Conservation (phyloP, 2,797 vertebrate genomes). For the Platyrinchus mystaceus region DNA sequence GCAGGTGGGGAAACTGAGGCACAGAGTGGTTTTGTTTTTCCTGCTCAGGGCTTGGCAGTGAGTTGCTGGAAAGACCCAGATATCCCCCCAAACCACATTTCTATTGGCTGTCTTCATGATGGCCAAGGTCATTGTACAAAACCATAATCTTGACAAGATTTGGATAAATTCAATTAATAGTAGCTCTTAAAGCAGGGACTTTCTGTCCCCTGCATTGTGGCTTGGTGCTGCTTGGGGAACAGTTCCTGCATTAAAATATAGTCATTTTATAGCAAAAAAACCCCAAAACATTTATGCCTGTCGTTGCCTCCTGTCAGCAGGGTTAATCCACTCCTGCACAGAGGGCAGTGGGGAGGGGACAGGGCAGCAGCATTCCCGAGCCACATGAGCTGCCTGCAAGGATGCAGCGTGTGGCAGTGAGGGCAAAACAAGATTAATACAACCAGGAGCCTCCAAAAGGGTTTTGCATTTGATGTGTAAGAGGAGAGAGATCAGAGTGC, state of each 20-base stretch:
- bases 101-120: not conserved
- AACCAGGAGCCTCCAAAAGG: not conserved
- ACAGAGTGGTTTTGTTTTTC: not conserved
- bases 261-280: not conserved
- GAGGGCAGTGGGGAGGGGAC: not conserved
- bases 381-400: not conserved
- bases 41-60: rapidly evolving
- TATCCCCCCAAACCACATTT: not conserved
- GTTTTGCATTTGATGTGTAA: not conserved
- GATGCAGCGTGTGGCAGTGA: rapidly evolving
- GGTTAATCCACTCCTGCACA: not conserved
- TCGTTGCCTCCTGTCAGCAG: not conserved
- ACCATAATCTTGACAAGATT: not conserved
- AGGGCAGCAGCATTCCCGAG: not conserved
- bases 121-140: not conserved
- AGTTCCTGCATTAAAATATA: not conserved
- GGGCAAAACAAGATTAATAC: not conserved
- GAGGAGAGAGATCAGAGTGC: not conserved
- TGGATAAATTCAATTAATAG: not conserved
- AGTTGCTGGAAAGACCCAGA: not conserved
- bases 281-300: not conserved
- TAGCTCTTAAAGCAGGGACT: not conserved
- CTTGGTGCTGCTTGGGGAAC: not conserved
- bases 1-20: not conserved
- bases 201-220: not conserved